These are phyloP conservation scores for Gila orcuttii DNA, from an alignment of 2,113 vertebrate genomes.

Conservation along the genomic window DNA sequence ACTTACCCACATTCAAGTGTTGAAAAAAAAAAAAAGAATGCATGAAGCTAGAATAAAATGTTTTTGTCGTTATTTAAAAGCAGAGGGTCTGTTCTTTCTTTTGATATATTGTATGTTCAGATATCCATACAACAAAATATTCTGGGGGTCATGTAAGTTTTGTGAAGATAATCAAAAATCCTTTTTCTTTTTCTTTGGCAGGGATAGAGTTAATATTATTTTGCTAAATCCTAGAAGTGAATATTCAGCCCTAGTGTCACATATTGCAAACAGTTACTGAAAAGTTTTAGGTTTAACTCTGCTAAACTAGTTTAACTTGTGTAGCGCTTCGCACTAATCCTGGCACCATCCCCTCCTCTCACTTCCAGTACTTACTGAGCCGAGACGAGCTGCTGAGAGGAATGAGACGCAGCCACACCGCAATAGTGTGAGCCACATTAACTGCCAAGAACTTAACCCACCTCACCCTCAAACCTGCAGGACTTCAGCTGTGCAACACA, in stretches of 20 bases:
- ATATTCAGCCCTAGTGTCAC: neutral
- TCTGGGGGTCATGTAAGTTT: too few relatives aligned
- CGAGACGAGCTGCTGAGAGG: slow-evolving; percentile 84
- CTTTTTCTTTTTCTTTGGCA: too few relatives aligned
- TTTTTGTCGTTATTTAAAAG: too few relatives aligned
- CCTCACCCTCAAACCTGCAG: slow-evolving; percentile 10
- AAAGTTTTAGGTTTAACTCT: slow-evolving; percentile 22
- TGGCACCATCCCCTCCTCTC: slow-evolving; percentile 54
- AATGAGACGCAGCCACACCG: slow-evolving; percentile 74
- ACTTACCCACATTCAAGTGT: too few relatives aligned
- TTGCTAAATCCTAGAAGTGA: neutral
- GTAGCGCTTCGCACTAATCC: slow-evolving; percentile 58
- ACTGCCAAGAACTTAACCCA: slow-evolving; percentile 40
- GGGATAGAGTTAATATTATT: too few relatives aligned
- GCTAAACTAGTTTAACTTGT: neutral
- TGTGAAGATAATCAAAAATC: too few relatives aligned
- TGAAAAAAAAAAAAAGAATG: too few relatives aligned
- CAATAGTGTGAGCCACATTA: slow-evolving; percentile 67
- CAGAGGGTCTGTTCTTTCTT: too few relatives aligned
- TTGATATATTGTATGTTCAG: too few relatives aligned
- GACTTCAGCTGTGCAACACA: neutral
- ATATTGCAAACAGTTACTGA: neutral
- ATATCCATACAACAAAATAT: too few relatives aligned
- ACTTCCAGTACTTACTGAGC: slow-evolving; percentile 86
- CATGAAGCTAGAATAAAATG: too few relatives aligned